Evolutionary conservation across 2,113 vertebrate species (phyloP).

Genomic region (Orycteropus afer): DNA sequence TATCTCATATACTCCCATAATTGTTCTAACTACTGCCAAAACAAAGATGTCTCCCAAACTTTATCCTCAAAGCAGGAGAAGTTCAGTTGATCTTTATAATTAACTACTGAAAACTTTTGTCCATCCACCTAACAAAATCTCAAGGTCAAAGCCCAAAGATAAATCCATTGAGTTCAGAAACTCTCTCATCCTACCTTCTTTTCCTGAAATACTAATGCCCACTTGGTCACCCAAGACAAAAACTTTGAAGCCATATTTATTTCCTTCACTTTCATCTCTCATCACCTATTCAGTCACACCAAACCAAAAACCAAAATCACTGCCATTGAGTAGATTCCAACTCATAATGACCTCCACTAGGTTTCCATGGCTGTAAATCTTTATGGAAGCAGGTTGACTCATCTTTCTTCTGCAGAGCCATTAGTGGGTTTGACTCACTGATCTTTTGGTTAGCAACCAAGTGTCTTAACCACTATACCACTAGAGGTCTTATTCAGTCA

Average conservation of each 20-base stretch:
- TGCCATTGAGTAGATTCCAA: too few species aligned
- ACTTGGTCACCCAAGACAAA: not conserved
- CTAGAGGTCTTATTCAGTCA: not conserved
- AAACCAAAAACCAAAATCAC: too few species aligned
- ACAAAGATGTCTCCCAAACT: not conserved
- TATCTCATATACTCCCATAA: not conserved
- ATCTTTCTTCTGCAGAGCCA: too few species aligned
- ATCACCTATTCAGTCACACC: not conserved
- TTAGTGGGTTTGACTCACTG: too few species aligned
- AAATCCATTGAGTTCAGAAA: not conserved
- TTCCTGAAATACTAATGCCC: not conserved
- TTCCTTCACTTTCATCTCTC: not conserved
- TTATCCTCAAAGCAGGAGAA: not conserved
- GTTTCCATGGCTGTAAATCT: too few species aligned
- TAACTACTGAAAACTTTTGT: not conserved
- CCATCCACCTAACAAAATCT: not conserved
- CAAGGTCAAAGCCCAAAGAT: not conserved
- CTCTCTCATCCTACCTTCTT: not conserved
- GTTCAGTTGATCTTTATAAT: not conserved
- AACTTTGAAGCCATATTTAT: not conserved
- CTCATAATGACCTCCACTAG: too few species aligned
- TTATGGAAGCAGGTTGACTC: too few species aligned
- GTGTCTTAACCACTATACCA: too few species aligned
- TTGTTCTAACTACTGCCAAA: not conserved
- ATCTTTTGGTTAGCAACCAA: too few species aligned